Conservation (phyloP, 2,888 invertebrate species). For the Drosophila seclusa region DNA sequence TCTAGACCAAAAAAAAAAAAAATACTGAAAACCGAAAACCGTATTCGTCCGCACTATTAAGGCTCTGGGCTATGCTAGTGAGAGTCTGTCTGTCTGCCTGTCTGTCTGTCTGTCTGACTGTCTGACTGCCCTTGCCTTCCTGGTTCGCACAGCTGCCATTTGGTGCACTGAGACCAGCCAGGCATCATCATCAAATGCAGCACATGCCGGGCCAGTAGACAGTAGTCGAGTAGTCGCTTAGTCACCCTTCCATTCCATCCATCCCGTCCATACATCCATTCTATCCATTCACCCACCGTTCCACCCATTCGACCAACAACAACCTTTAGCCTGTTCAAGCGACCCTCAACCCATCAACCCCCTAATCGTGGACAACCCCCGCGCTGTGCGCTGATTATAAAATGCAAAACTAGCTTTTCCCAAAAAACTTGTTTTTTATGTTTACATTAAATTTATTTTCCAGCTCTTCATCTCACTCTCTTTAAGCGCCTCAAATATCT, state of each 20-base stretch:
- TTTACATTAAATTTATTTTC: constrained; percentile 70
- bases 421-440: constrained; percentile 72
- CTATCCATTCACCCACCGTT: constrained; percentile 25
- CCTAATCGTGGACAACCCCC: constrained; percentile 65
- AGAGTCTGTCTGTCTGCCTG: constrained; percentile 3
- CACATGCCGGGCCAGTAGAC: constrained; percentile 44
- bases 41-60: constrained; percentile 61
- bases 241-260: constrained; percentile 39
- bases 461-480: neutral
- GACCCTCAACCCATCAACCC: constrained; percentile 29
- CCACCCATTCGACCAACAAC: constrained; percentile 9
- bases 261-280: constrained; percentile 2
- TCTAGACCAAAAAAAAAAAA: neutral
- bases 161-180: constrained; percentile 35
- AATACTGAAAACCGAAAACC: constrained; percentile 17
- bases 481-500: constrained; percentile 35
- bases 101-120: constrained; percentile 11
- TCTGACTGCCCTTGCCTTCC: neutral
- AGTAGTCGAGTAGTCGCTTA: constrained; percentile 25
- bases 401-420: constrained; percentile 74
- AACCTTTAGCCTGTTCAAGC: neutral
- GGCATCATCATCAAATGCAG: constrained; percentile 61
- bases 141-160: constrained; percentile 26
- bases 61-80: constrained; percentile 50
- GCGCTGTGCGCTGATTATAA: constrained; percentile 67